Evolutionary conservation across 2,797 vertebrate genomes (phyloP).

Genomic region (Xenopus petersii): DNA sequence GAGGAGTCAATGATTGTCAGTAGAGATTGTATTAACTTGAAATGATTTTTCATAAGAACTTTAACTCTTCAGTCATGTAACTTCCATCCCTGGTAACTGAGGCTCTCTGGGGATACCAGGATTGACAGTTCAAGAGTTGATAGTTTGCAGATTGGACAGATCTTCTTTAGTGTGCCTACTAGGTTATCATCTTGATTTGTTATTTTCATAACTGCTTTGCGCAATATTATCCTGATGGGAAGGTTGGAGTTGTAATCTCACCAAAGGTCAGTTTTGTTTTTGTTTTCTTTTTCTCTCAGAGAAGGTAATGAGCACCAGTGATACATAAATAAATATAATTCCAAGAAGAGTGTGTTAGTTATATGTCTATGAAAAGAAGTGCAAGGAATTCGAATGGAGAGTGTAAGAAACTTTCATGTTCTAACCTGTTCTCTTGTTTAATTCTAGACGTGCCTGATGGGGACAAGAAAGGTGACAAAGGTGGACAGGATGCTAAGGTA

Average conservation of each 20-base stretch:
- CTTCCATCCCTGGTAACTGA: not conserved
- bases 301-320: slow-evolving; percentile 36
- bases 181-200: too few species aligned
- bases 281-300: slow-evolving; percentile 18
- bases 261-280: slow-evolving; percentile 17
- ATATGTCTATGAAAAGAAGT: slow-evolving; percentile 38
- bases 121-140: too few species aligned
- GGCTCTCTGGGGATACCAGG: not conserved
- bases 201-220: not conserved
- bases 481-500: slow-evolving; percentile 82
- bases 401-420: slow-evolving; percentile 16
- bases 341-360: slow-evolving; percentile 23
- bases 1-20: too few species aligned
- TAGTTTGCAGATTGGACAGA: too few species aligned
- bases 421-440: slow-evolving; percentile 32
- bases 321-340: slow-evolving; percentile 39
- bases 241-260: slow-evolving; percentile 13
- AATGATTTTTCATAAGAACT: too few species aligned
- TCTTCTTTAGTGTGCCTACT: not conserved
- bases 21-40: too few species aligned
- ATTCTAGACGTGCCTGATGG: slow-evolving; percentile 71
- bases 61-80: too few species aligned
- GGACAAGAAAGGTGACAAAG: slow-evolving; percentile 83
- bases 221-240: slow-evolving; percentile 11
- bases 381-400: slow-evolving; percentile 6